Evolutionary conservation across 2,113 vertebrate genomes (phyloP).

Genomic region (Macaca fascicularis): DNA sequence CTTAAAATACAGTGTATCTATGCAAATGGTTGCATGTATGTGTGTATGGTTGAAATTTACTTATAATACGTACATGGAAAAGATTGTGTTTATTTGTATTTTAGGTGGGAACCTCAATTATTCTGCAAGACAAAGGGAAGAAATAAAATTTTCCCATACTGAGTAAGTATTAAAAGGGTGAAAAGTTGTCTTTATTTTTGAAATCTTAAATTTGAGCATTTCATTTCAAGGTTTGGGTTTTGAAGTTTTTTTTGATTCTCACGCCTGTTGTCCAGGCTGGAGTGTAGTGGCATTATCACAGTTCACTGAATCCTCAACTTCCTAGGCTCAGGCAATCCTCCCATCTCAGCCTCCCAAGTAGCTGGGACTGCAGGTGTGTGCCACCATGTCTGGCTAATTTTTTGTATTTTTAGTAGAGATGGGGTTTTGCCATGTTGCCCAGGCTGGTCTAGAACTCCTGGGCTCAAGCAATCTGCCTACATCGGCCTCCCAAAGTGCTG

Average conservation of each 20-base stretch:
- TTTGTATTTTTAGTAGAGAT: no score
- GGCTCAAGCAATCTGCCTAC: no score
- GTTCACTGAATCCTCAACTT: no score
- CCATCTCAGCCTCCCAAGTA: no score
- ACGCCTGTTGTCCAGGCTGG: no score
- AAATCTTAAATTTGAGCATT: slow-evolving; percentile 6
- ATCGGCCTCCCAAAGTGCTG: no score
- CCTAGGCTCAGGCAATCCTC: no score
- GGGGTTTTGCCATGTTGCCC: no score
- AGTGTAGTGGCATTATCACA: no score
- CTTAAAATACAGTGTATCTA: neutral
- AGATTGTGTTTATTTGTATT: slow-evolving; percentile 30
- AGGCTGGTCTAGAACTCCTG: no score
- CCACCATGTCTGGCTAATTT: no score
- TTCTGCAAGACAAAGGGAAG: slow-evolving; percentile 90
- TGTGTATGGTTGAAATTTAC: neutral
- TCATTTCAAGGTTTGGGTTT: neutral
- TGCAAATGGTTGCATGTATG: neutral
- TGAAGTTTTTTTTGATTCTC: neutral
- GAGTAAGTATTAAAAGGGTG: slow-evolving; percentile 87
- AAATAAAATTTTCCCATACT: slow-evolving; percentile 85
- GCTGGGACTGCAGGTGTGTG: no score
- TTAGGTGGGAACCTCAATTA: slow-evolving; percentile 94
- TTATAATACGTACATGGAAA: neutral
- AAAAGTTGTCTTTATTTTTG: neutral